Evolutionary conservation across 2,113 vertebrate genomes (phyloP).

Genomic region (Symphodus melops): DNA sequence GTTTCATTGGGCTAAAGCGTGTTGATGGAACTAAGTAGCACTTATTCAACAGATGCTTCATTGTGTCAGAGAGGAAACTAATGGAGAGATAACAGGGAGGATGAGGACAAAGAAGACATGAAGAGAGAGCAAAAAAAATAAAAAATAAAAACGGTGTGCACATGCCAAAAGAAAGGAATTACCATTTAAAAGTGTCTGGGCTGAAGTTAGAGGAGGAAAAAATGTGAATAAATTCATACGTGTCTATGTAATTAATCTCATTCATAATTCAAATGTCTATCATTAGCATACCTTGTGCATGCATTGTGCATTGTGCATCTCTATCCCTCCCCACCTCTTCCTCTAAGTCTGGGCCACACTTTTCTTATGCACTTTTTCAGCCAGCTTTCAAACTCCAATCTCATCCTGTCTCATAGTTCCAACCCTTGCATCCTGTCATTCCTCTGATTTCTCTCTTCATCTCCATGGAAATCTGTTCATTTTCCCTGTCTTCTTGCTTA

Average conservation of each 20-base stretch:
- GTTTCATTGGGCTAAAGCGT: slow-evolving; percentile 43
- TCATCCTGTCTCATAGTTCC: slow-evolving; percentile 38
- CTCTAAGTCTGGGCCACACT: slow-evolving; percentile 31
- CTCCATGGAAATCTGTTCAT: slow-evolving; percentile 71
- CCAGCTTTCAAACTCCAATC: slow-evolving; percentile 19
- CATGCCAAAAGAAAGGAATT: slow-evolving; percentile 37
- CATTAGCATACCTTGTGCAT: slow-evolving; percentile 71
- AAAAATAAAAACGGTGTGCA: slow-evolving; percentile 29
- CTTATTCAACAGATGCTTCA: slow-evolving; percentile 49
- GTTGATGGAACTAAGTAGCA: slow-evolving; percentile 36
- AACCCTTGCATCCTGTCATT: slow-evolving; percentile 49
- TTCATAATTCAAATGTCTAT: slow-evolving; percentile 77
- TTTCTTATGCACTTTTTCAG: slow-evolving; percentile 43
- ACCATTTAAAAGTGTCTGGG: slow-evolving; percentile 64
- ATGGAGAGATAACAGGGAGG: neutral
- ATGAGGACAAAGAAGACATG: slow-evolving; percentile 11
- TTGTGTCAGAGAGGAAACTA: slow-evolving; percentile 8
- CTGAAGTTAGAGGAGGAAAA: slow-evolving; percentile 40
- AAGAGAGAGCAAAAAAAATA: neutral
- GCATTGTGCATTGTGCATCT: slow-evolving; percentile 33
- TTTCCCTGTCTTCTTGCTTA: slow-evolving; percentile 51
- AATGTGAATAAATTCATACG: slow-evolving; percentile 58
- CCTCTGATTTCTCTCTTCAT: slow-evolving; percentile 58
- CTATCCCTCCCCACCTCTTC: slow-evolving; percentile 12
- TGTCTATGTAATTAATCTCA: slow-evolving; percentile 73